Evolutionary conservation across 1,140 invertebrate species (phyloP).

Genomic region (Cydia pomonella): DNA sequence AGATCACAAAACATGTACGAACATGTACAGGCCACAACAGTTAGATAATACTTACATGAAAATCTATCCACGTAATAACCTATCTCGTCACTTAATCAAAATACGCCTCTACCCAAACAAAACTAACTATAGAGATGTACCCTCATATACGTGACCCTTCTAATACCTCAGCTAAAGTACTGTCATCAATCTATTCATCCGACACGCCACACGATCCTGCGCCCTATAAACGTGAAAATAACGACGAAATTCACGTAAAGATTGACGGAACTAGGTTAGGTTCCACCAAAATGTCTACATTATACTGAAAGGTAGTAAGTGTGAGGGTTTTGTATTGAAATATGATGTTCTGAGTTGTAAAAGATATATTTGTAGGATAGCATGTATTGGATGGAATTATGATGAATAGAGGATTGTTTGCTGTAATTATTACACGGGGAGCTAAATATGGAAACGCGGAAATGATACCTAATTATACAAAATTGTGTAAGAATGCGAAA

Average conservation of each 20-base stretch:
- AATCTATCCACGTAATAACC: slow-evolving; percentile 4
- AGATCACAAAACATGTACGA: too few relatives aligned
- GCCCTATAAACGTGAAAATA: neutral
- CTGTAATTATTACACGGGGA: neutral
- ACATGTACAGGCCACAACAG: too few relatives aligned
- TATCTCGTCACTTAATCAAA: slow-evolving; percentile 4
- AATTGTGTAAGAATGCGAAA: too few relatives aligned
- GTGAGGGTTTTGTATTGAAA: neutral
- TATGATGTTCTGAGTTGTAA: neutral
- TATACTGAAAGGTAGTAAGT: neutral
- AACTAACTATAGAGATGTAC: neutral
- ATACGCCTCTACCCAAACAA: slow-evolving; percentile 1
- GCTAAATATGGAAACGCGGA: neutral
- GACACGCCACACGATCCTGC: neutral
- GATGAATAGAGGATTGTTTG: neutral
- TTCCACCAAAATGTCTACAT: neutral
- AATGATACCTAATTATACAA: too few relatives aligned
- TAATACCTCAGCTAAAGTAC: slow-evolving; percentile 8
- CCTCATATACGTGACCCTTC: slow-evolving; percentile 9
- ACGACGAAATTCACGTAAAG: neutral
- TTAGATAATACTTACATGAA: too few relatives aligned
- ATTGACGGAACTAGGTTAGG: neutral
- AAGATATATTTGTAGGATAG: neutral
- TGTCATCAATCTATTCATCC: slow-evolving; percentile 7
- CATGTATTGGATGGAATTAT: neutral